Evolutionary conservation across 2,888 invertebrate species (phyloP), one percentile per base, ranked within the genome.

Genomic region (Gonocerus acuteangulatus): DNA sequence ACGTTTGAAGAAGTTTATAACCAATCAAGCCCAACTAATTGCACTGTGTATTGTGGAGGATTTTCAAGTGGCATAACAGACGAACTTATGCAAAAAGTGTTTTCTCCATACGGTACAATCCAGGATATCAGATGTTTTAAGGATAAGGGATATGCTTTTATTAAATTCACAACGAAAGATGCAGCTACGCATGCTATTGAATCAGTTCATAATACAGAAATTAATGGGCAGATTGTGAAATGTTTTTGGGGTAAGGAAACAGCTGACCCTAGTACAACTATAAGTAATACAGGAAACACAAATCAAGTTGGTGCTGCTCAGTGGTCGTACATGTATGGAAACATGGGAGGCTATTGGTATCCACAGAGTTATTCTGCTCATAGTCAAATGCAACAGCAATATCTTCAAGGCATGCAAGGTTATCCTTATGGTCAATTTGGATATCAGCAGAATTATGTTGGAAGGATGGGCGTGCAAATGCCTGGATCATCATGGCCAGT

Each of bases 161-260:
- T 97, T 73, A 94, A 95, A 70, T 99, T 96, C 79, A 87, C 89
- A 65, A 89, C 90, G 71, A 99, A 99, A 78, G 96, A 97, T 76
- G 87, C 93, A 51, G 99, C 97, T 54, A 91, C 95, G 67, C 92
- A 92, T 75, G 97, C 97, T 69, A 99, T 99, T 71, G 94, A 95
- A 78, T 87, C 88, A 60, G 87, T 94, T 74, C 94, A 97, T 77
- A 95, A 95, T 73, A 90, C 92, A 69, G 95, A 96, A 76, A 88
- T 99, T 71, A 90, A 89, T 73, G 96, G 96, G 64, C 91, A 94
- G 73, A 84, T 86, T 69, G 95, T 97, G 56, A 96, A 97, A 79
- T 97, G 97, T 79, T 96, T 96, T 78, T 99, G 99, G 99, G 99
- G 99, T 52, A 96, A 96, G 78, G 96, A 97, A 51, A 63, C 66